Conservation (phyloP, 2,797 vertebrate genomes). For the Gila robusta region DNA sequence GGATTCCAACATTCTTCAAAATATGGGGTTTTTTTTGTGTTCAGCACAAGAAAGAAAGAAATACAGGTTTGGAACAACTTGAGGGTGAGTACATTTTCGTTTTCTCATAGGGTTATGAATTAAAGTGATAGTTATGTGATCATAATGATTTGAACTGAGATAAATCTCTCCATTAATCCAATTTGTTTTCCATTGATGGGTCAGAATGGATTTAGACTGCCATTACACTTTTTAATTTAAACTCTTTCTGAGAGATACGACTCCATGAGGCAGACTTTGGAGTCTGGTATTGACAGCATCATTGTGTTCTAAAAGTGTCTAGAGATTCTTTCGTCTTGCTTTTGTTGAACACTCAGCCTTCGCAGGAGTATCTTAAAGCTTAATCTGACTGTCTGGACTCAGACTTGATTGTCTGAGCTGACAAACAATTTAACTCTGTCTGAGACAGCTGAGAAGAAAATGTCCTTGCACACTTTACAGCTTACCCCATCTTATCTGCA, state of each 20-base stretch:
- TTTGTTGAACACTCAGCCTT: constrained; percentile 40
- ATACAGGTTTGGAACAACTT: neutral
- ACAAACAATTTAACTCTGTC: constrained; percentile 56
- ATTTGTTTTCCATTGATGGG: constrained; percentile 10
- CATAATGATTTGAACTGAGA: neutral
- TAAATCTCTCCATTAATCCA: constrained; percentile 4
- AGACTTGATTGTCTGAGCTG: constrained; percentile 52
- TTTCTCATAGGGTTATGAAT: neutral
- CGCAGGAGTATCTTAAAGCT: constrained; percentile 43
- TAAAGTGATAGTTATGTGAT: neutral
- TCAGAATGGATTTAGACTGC: constrained; percentile 12
- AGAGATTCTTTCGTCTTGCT: constrained; percentile 38
- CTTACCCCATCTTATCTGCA: constrained; percentile 23
- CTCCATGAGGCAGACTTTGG: neutral
- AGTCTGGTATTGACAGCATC: constrained; percentile 45
- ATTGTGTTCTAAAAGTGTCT: constrained; percentile 49
- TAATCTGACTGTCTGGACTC: constrained; percentile 32
- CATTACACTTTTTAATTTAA: constrained; percentile 31
- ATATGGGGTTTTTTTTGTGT: neutral
- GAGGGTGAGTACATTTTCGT: neutral
- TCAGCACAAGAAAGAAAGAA: neutral
- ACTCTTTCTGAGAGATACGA: neutral
- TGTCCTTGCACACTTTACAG: constrained; percentile 16
- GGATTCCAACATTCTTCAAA: no score
- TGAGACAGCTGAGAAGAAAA: constrained; percentile 28